phyloP scores from a whole-genome alignment of 2,113 vertebrate species.

The Shinisaurus crocodilurus region DNA sequence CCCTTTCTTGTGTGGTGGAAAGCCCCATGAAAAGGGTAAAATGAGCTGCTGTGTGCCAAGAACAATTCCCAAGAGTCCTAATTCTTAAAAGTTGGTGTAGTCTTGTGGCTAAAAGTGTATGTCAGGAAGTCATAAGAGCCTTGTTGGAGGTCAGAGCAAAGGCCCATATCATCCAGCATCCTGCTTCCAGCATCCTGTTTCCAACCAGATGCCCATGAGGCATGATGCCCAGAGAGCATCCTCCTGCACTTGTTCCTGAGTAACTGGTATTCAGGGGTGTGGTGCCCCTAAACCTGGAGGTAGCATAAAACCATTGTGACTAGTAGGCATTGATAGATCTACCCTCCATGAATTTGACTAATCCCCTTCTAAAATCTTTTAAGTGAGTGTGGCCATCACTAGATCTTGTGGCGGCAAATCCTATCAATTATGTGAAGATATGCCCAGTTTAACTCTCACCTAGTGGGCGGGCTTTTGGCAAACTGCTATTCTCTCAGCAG shows the following conservation, averaged over 20 bases:
- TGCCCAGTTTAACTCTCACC: too few relatives aligned
- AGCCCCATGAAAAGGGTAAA: not conserved
- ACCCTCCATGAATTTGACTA: not conserved
- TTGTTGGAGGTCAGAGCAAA: not conserved
- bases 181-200: not conserved
- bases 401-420: not conserved
- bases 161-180: not conserved
- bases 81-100: too few relatives aligned
- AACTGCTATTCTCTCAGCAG: too few relatives aligned
- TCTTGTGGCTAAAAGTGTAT: too few relatives aligned
- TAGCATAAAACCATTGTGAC: not conserved
- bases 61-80: not conserved
- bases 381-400: not conserved
- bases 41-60: too few relatives aligned
- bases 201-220: not conserved
- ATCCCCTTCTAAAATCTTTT: not conserved
- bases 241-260: not conserved
- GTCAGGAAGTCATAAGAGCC: not conserved
- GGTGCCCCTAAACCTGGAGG: not conserved
- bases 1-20: not conserved
- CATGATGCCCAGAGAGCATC: not conserved
- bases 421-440: not conserved
- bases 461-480: too few relatives aligned
- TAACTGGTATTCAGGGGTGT: not conserved
- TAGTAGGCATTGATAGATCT: not conserved